A percentile compares a stretch with the other conserved stretches of the same genome.
These are phyloP conservation scores for Campopleginae sp. DNA, from an alignment of 2,888 invertebrate genomes.

Conservation along the genomic window DNA sequence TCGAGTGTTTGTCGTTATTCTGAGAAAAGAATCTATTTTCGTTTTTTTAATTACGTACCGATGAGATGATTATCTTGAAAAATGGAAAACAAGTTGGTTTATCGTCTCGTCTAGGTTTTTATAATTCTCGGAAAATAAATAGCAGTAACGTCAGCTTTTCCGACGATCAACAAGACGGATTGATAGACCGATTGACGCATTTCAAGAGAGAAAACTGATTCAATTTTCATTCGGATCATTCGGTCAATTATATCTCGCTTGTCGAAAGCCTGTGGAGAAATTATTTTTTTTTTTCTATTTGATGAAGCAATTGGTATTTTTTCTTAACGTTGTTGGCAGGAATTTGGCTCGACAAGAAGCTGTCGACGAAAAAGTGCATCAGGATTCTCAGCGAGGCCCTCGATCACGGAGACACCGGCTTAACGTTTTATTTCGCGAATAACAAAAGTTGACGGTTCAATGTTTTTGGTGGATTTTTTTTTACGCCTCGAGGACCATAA, in stretches of 20 bases:
- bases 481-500: background rate
- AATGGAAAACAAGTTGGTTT: background rate
- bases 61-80: background rate
- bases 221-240: background rate
- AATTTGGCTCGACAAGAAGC: background rate
- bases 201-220: background rate
- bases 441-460: background rate
- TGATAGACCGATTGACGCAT: background rate
- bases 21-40: background rate
- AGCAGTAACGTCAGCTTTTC: background rate
- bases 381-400: background rate
- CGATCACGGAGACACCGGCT: background rate
- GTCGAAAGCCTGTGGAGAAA: background rate
- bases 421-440: background rate
- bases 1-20: background rate
- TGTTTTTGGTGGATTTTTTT: background rate
- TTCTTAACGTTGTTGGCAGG: slow-evolving; percentile 5
- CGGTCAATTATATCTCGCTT: background rate
- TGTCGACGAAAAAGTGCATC: background rate
- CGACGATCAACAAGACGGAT: background rate
- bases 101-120: background rate
- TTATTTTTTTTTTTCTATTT: background rate
- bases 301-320: background rate
- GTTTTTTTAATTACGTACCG: background rate
- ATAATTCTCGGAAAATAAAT: background rate